Evolutionary conservation across 2,797 vertebrate species (phyloP).

Genomic region (Dromococcyx pavoninus): DNA sequence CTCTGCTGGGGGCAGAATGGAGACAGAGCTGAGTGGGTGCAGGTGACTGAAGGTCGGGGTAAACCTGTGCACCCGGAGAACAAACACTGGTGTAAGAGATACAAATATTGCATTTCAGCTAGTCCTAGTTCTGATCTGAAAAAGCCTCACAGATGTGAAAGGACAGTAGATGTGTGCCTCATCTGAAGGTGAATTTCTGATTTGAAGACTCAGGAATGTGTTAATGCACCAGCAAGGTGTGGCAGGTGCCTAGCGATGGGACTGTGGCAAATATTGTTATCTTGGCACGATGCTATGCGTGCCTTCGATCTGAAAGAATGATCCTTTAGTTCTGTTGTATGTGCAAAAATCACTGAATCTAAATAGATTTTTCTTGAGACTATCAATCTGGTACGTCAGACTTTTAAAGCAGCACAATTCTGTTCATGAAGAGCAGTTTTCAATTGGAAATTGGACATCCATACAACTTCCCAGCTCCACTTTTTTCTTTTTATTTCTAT

Average conservation of each 20-base stretch:
- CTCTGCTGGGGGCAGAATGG: neutral
- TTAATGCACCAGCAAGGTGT: neutral
- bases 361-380: neutral
- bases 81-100: neutral
- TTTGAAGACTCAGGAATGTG: neutral
- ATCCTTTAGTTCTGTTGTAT: neutral
- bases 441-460: neutral
- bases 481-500: neutral
- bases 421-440: neutral
- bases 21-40: neutral
- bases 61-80: neutral
- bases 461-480: neutral
- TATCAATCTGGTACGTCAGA: neutral
- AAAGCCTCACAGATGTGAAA: neutral
- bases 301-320: neutral
- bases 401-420: neutral
- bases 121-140: neutral
- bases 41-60: neutral
- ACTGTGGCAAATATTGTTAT: neutral
- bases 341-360: neutral
- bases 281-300: rapidly evolving
- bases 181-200: neutral
- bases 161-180: neutral
- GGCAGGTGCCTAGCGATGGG: neutral
- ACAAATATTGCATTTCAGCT: neutral